phyloP scores from a whole-genome alignment of 2,888 invertebrate genomes.

The Plebejus anna region DNA sequence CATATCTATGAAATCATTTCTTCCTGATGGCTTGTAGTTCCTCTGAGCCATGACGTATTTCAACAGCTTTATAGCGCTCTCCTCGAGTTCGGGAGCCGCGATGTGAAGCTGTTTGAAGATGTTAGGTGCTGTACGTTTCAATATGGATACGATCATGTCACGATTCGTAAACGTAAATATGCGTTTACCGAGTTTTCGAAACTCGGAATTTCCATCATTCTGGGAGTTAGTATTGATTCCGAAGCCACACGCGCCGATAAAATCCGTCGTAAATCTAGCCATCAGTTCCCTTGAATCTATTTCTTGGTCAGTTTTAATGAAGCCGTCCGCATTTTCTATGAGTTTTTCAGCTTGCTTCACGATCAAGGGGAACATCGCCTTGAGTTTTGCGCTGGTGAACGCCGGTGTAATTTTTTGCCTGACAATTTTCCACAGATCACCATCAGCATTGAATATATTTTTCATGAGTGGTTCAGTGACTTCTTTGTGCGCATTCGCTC shows the following conservation, averaged over 20 bases:
- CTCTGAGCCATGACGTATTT: slow-evolving; percentile 49
- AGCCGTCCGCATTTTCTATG: slow-evolving; percentile 34
- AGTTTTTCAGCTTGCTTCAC: slow-evolving; percentile 58
- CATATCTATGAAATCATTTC: slow-evolving; percentile 57
- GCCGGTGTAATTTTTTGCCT: slow-evolving; percentile 59
- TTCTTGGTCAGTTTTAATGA: slow-evolving; percentile 34
- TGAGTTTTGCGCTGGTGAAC: slow-evolving; percentile 60
- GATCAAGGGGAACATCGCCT: slow-evolving; percentile 62
- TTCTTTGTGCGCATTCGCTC: slow-evolving; percentile 16
- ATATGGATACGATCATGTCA: neutral
- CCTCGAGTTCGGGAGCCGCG: slow-evolving; percentile 35
- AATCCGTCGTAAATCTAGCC: slow-evolving; percentile 52
- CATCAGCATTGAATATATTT: slow-evolving; percentile 56
- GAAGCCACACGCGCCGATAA: slow-evolving; percentile 53
- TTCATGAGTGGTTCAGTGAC: slow-evolving; percentile 45
- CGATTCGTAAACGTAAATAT: neutral
- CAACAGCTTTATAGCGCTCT: slow-evolving; percentile 44
- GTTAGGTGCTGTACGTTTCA: slow-evolving; percentile 41
- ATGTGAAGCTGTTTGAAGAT: slow-evolving; percentile 41
- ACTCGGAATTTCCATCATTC: slow-evolving; percentile 47
- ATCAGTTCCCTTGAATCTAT: slow-evolving; percentile 47
- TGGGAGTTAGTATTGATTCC: slow-evolving; percentile 48
- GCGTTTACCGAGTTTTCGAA: slow-evolving; percentile 40
- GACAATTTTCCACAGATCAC: slow-evolving; percentile 59
- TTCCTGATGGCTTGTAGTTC: slow-evolving; percentile 50